Base-by-base conservation (phyloP, 2,113 vertebrate genomes). In the Hemiprocne comata region DNA sequence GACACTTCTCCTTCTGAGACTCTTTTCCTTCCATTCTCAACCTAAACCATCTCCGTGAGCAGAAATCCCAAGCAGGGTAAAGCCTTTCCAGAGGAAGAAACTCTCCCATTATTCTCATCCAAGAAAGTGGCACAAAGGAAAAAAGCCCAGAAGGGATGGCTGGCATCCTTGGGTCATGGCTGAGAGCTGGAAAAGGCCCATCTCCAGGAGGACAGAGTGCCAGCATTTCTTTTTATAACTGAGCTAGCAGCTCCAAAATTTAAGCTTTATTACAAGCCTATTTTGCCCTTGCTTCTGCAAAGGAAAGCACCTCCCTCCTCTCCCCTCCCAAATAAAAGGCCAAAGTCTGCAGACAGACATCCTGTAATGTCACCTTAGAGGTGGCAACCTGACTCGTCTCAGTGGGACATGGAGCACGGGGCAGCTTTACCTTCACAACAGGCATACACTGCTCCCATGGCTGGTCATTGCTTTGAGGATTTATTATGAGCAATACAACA, bases 221-320 rank as follows among this genome's bases (percentile, higher is more conserved):
- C 93, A 96, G 77, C 38, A 54, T 78, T 87, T 92, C 57, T 89
- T 94, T 79, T 89, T 91, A 85, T 64, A 93, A 87, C 71, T 86
- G 58, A 91, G 74, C 71, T 57, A 94, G 67, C 87, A 95, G 87
- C 94, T 96, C 94, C 87, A 93, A 71, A 87, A 89, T 93, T 94
- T 57, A 70, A 85, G 71, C 78, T 94, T 82, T 85, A 91, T 76
- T 87, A 87, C 95, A 87, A 91, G 81, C 42, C 85, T 70, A 58
- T 89, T 94, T 89, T 84, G 65, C 80, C 24, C 77, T 83, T 66
- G 62, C 78, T 94, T 74, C n/a, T 82, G 71, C 74, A 94, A 91
- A 95, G 89, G 91, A 96, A 95, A 70, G 40, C 20, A 72, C 66
- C 78, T 73, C 40, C 50, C 92, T 85, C 58, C 36, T 79, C 40